phyloP scores from a whole-genome alignment of 2,113 vertebrate genomes.

The Gnathonemus echidnorhynchus region DNA sequence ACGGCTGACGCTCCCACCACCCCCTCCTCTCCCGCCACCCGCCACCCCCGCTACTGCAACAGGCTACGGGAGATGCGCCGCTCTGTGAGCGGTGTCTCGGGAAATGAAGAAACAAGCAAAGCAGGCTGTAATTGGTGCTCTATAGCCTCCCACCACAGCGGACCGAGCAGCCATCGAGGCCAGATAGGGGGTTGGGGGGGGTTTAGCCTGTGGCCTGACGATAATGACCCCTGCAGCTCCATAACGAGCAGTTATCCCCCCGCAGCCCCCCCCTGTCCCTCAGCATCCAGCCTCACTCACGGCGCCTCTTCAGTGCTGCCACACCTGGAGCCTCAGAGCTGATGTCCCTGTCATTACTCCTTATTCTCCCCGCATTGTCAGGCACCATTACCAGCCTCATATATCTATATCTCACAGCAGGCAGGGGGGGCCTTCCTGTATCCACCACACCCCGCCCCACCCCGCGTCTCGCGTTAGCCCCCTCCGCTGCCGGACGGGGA shows the following conservation, averaged over 20 bases:
- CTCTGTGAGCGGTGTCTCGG: neutral
- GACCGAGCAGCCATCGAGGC: neutral
- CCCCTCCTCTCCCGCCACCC: no score
- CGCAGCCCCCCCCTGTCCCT: neutral
- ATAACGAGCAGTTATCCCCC: conserved; percentile 49
- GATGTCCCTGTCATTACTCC: neutral
- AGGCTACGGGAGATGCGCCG: neutral
- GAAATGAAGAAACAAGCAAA: neutral
- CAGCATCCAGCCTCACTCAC: neutral
- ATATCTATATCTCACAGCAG: neutral
- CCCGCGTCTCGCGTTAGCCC: no score
- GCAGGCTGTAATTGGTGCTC: neutral
- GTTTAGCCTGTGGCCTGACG: conserved; percentile 9
- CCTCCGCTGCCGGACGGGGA: neutral
- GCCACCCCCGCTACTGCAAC: neutral
- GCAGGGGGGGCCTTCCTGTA: neutral
- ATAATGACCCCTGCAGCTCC: conserved; percentile 48
- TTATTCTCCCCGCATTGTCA: neutral
- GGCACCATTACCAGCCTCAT: neutral
- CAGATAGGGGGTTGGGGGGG: conserved; percentile 43
- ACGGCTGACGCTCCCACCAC: neutral
- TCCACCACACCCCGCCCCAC: neutral
- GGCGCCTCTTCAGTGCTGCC: neutral
- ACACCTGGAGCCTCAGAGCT: neutral
- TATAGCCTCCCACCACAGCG: neutral